Percentiles rank a stretch among this genome's conserved stretches.
Evolutionary conservation across 2,113 vertebrate species (phyloP).

Genomic region (Dromiciops gliroides): DNA sequence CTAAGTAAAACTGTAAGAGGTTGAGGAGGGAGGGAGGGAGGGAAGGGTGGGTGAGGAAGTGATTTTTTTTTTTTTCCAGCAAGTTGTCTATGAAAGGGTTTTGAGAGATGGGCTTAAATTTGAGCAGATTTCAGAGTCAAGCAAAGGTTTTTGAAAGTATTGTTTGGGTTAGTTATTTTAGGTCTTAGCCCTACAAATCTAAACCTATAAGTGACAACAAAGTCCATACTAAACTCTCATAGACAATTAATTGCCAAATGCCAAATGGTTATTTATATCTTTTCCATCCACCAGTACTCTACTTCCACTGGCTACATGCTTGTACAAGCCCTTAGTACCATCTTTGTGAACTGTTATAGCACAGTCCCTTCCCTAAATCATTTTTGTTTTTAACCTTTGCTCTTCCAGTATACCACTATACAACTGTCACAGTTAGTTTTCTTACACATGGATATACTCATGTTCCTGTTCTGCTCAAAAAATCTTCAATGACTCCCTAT

Average conservation of each 20-base stretch:
- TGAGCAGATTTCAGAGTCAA: neutral
- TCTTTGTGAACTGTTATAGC: neutral
- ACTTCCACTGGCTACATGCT: neutral
- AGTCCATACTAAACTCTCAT: neutral
- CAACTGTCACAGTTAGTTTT: neutral
- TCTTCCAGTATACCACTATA: neutral
- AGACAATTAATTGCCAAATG: neutral
- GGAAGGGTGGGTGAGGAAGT: neutral
- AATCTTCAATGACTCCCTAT: neutral
- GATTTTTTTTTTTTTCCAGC: neutral
- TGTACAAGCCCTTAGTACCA: neutral
- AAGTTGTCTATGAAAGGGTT: neutral
- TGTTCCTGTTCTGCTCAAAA: neutral
- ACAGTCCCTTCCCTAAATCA: neutral
- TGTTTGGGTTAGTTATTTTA: neutral
- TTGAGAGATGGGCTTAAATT: neutral
- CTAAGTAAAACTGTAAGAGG: neutral
- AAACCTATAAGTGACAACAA: neutral
- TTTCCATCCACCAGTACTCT: neutral
- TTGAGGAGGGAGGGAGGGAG: neutral
- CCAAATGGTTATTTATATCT: neutral
- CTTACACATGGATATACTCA: neutral
- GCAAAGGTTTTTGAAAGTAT: neutral
- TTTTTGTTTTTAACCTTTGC: neutral
- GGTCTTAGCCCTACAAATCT: neutral